These are phyloP conservation scores for Austrofundulus limnaeus DNA, from an alignment of 2,113 vertebrate species.

Conservation along the genomic window DNA sequence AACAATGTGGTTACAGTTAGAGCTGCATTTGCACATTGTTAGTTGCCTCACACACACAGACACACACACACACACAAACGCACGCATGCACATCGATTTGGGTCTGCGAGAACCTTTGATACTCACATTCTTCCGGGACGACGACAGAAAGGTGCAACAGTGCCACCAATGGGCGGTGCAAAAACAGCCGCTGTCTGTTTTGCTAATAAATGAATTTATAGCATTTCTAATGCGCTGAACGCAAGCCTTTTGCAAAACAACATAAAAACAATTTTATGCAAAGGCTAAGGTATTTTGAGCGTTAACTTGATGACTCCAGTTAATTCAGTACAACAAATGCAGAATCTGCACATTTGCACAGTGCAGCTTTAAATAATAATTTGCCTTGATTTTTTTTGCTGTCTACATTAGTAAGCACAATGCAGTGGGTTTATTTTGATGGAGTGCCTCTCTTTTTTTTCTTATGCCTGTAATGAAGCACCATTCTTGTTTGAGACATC, in stretches of 20 bases:
- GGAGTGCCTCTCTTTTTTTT: conserved; percentile 26
- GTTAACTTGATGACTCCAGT: conserved; percentile 1
- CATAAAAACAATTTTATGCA: background rate
- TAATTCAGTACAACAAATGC: background rate
- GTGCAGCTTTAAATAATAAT: conserved; percentile 3
- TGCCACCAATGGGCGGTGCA: background rate
- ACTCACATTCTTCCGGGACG: background rate
- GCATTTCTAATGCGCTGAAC: too few species aligned
- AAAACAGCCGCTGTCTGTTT: background rate
- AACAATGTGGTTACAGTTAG: background rate
- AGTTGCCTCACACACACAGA: background rate
- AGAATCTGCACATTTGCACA: conserved; percentile 20
- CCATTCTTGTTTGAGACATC: conserved; percentile 35
- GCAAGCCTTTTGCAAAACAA: background rate
- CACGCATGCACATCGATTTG: background rate
- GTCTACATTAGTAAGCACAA: conserved; percentile 23
- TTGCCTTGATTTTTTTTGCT: conserved; percentile 23
- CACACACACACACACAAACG: background rate
- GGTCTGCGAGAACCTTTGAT: background rate
- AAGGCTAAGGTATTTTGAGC: background rate
- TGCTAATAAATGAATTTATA: background rate
- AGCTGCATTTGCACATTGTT: background rate
- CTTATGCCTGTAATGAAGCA: conserved; percentile 44
- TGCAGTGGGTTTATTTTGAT: conserved; percentile 45
- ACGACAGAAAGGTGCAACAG: background rate